Evolutionary conservation across 2,888 invertebrate species (phyloP).

Genomic region (Lasioglossum vierecki): DNA sequence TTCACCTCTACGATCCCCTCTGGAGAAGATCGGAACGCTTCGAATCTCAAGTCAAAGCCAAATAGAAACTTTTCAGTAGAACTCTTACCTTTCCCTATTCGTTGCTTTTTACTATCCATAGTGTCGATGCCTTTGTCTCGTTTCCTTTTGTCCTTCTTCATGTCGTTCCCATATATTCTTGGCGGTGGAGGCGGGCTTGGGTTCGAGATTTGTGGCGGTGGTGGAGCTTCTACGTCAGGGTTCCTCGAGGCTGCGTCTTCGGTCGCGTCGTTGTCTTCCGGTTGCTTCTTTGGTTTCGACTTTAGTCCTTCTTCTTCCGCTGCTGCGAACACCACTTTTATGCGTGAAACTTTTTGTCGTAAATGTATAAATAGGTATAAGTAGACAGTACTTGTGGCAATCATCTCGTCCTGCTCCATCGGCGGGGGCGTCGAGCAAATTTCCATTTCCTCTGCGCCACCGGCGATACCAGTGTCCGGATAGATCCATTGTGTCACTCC

Average conservation of each 20-base stretch:
- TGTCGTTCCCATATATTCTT: constrained; percentile 79
- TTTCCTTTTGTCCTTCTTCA: constrained; percentile 69
- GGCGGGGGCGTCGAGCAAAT: constrained; percentile 87
- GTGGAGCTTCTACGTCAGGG: constrained; percentile 67
- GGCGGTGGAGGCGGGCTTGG: constrained; percentile 83
- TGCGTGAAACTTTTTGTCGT: not conserved
- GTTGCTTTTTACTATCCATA: constrained; percentile 66
- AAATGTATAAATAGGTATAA: not conserved
- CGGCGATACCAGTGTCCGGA: constrained; percentile 85
- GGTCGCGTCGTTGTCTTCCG: constrained; percentile 29
- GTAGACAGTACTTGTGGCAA: constrained; percentile 70
- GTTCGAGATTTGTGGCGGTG: constrained; percentile 78
- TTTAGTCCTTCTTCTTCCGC: constrained; percentile 46
- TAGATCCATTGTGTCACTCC: constrained; percentile 88
- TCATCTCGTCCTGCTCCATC: constrained; percentile 78
- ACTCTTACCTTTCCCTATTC: constrained; percentile 53
- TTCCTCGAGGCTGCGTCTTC: constrained; percentile 11
- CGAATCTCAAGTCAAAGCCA: too few relatives aligned
- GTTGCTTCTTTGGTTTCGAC: constrained; percentile 39
- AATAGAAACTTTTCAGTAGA: not conserved
- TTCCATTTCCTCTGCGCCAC: constrained; percentile 86
- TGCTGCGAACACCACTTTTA: not conserved
- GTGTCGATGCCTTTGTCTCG: constrained; percentile 56
- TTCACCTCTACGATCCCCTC: constrained; percentile 37
- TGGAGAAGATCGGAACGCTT: not conserved